Conservation (phyloP, 1,140 invertebrate genomes). For the Rhynchophorus ferrugineus region DNA sequence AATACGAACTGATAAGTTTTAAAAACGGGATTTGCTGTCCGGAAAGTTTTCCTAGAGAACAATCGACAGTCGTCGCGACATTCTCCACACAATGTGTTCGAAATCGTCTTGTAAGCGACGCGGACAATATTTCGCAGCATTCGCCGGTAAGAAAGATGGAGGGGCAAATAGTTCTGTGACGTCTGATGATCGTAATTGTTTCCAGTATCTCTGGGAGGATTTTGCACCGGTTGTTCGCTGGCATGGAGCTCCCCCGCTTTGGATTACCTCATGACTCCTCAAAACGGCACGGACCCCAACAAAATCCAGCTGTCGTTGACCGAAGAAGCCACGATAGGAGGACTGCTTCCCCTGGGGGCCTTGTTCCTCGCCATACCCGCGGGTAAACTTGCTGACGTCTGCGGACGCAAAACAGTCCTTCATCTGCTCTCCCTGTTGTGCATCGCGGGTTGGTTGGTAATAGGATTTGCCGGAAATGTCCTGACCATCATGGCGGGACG, state of each 20-base stretch:
- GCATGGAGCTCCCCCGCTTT: constrained; percentile 78
- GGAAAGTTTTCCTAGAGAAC: no score
- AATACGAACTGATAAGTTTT: no score
- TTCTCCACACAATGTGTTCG: no score
- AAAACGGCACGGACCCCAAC: neutral
- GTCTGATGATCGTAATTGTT: no score
- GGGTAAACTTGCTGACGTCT: constrained; percentile 59
- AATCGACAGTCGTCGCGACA: no score
- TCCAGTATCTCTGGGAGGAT: constrained; percentile 62
- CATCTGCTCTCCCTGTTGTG: constrained; percentile 64
- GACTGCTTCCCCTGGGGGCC: constrained; percentile 70
- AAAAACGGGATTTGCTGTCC: no score
- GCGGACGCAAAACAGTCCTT: constrained; percentile 69
- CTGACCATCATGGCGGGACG: constrained; percentile 61
- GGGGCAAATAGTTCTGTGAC: no score
- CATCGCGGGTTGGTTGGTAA: constrained; percentile 66
- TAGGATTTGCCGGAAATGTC: constrained; percentile 54
- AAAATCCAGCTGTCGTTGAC: constrained; percentile 27
- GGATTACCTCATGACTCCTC: constrained; percentile 40
- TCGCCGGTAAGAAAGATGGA: no score
- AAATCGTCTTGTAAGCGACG: no score
- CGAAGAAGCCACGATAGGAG: constrained; percentile 63
- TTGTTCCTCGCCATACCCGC: constrained; percentile 65
- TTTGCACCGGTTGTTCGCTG: constrained; percentile 62
- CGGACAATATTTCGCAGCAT: no score